Evolutionary conservation across 2,113 vertebrate genomes (phyloP), one percentile per base, ranked within the genome.

Genomic region (Oreochromis tanganicae): DNA sequence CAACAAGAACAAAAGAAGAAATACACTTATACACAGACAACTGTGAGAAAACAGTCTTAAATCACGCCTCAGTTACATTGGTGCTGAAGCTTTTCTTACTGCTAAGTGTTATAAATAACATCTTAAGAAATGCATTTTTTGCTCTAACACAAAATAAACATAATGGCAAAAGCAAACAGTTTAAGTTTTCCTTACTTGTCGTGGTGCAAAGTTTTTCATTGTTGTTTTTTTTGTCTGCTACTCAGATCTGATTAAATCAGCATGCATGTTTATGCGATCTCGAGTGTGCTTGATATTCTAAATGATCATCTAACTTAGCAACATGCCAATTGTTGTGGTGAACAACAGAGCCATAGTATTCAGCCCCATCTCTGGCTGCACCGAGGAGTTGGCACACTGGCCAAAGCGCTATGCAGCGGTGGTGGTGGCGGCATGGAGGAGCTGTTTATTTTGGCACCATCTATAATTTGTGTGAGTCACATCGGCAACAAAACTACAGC

Each of bases 331-430:
- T 91, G 88, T 55, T 61, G 88, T 66, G 63, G 17, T 3, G 80
- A 89, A 94, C 90, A 93, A 94, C 59, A 14, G 85, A 87, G 87
- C n/a, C 27, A 50, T 12, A 83, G 93, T 91, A 56, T 84, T 87
- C 75, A 1, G 87, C 66, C 86, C 88, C 36, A 43, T 91, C 91
- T 75, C 93, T n/a, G 87, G 86, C 90, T 79, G 90, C 34, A 2
- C 86, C 80, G 55, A 57, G 46, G 59, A 81, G 75, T 13, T 91
- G 89, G 87, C 80, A 55, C 66, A 5, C 27, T 84, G 89, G 54
- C 73, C 50, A 7, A 9, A 41, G 85, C 7, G 32, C 41, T 84
- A 17, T 48, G 85, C 94, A 94, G 90, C 90, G 84, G 88, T 36
- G 80, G 68, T 29, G 82, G 50, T 3, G 55, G 27, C 0, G 55